phyloP scores from a whole-genome alignment of 2,888 invertebrate species.

The Ormyrus nitidulus region DNA sequence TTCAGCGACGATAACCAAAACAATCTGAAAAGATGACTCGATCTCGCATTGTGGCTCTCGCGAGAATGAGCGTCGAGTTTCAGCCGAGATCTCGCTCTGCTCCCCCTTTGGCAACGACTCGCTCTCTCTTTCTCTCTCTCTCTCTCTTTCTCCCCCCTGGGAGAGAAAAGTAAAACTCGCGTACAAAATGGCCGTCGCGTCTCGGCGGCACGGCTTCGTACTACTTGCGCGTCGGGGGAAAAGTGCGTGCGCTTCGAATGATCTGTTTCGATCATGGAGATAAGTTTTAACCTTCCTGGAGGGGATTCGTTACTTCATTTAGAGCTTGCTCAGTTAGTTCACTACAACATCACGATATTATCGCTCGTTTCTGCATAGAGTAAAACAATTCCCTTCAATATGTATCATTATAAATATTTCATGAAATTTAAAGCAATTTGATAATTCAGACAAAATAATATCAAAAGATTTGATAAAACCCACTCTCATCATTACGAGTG shows the following conservation, averaged over 20 bases:
- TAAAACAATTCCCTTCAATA: too few relatives aligned
- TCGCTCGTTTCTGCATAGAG: too few relatives aligned
- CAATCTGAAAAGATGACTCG: constrained; percentile 55
- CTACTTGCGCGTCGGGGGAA: background rate
- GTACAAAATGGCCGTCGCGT: constrained; percentile 51
- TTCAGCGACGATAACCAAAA: constrained; percentile 53
- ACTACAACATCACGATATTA: too few relatives aligned
- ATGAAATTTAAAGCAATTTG: too few relatives aligned
- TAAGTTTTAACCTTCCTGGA: background rate
- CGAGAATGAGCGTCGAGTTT: constrained; percentile 49
- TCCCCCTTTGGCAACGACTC: background rate
- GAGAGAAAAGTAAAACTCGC: constrained; percentile 53
- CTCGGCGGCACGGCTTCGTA: background rate
- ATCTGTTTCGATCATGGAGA: background rate
- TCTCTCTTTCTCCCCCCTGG: constrained; percentile 41
- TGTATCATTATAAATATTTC: too few relatives aligned
- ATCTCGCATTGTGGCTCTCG: constrained; percentile 33
- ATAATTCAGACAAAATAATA: too few relatives aligned
- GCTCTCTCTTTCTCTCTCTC: too few relatives aligned
- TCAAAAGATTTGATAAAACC: too few relatives aligned
- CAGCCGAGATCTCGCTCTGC: constrained; percentile 9
- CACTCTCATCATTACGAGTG: too few relatives aligned
- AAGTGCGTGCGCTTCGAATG: background rate
- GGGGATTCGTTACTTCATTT: background rate
- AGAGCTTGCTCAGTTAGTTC: background rate